A percentile compares a stretch with the other conserved stretches of the same genome.
Evolutionary conservation across 2,113 vertebrate genomes (phyloP).

Genomic region (Elachura formosa): DNA sequence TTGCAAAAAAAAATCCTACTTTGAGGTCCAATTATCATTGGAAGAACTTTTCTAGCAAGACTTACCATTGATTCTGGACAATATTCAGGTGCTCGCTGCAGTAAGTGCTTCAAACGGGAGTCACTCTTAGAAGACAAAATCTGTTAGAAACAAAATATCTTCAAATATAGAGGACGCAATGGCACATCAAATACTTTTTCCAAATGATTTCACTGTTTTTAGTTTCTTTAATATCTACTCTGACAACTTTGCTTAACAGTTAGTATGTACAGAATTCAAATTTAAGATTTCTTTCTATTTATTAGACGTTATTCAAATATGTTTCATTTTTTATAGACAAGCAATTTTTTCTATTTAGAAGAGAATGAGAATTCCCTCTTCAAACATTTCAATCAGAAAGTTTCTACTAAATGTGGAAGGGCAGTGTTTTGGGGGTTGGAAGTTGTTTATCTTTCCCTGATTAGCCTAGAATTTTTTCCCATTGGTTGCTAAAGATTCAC

Average conservation of each 20-base stretch:
- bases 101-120: slow-evolving; percentile 90
- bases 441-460: too few species aligned
- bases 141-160: slow-evolving; percentile 67
- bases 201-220: not conserved
- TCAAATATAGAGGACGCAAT: not conserved
- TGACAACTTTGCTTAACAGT: not conserved
- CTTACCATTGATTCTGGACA: slow-evolving; percentile 89
- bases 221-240: not conserved
- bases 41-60: not conserved
- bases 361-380: not conserved
- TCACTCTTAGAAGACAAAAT: slow-evolving; percentile 95
- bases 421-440: too few species aligned
- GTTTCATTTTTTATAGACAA: not conserved
- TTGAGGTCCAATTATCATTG: not conserved
- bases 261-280: not conserved
- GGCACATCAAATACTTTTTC: not conserved
- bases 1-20: not conserved
- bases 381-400: not conserved
- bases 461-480: too few species aligned
- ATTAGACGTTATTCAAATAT: not conserved
- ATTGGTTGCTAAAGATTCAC: too few species aligned
- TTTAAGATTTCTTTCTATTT: not conserved
- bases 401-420: not conserved
- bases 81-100: slow-evolving; percentile 90
- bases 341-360: not conserved